Evolutionary conservation across 2,113 vertebrate genomes (phyloP), one percentile per base, ranked within the genome.

Genomic region (Anarhynchus alexandrinus): DNA sequence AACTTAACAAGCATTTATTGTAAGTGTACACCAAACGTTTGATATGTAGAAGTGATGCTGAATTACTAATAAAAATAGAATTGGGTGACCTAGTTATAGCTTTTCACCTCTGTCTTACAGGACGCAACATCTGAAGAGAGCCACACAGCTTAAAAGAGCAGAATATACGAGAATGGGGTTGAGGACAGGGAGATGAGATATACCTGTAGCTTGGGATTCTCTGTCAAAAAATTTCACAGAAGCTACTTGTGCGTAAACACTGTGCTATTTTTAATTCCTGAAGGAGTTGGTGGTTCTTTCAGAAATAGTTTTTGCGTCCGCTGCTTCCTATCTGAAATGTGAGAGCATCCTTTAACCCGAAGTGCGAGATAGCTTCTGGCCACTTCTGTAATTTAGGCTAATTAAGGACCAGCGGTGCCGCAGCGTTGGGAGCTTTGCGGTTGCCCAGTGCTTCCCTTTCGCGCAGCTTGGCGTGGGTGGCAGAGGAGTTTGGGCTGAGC

Each of bases 401-500:
- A 11, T 40, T 40, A 40, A 42, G 55, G 55, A 9, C 20, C 6
- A 8, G 87, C 34, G 70, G 43, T 42, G 51, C 47, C 17, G 2
- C 12, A 10, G 38, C 2, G 12, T 0, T 15, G 43, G 43, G 30
- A 69, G 47, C 74, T 85, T 27, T 69, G 77, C 12, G 10, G 11
- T 14, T 20, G 58, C 40, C 19, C 17, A 2, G 47, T 3, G 47
- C 27, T 49, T 32, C 47, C 34, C 30, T n/a, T 40, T 22, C 20
- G 6, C 15, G 1, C 30, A 3, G 36, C 5, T 15, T 15, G 42
- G 25, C 45, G 1, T 12, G 32, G 15, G 2, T 6, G 17, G 57
- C 43, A 47, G 72, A 15, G n/a, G 34, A 22, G 45, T 14, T 55
- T 29, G 20, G 36, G 5, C 19, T 27, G 3, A 20, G 72, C 30